Evolutionary conservation across 2,888 invertebrate genomes (phyloP).

Genomic region (Danaus chrysippus): DNA sequence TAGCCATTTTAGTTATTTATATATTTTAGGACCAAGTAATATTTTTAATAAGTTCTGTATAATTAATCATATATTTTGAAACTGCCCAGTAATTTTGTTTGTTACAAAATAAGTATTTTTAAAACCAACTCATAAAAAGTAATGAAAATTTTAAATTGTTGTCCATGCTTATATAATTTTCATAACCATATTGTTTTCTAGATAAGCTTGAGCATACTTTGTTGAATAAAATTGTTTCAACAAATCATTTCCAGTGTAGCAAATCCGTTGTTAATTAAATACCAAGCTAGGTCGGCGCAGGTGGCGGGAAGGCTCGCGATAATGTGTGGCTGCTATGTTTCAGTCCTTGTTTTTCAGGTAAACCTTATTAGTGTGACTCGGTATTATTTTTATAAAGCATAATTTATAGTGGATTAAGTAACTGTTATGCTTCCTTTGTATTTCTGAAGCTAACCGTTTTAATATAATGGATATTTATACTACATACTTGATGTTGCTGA

Average conservation of each 20-base stretch:
- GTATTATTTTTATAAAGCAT: constrained; percentile 27
- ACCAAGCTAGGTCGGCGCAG: constrained; percentile 62
- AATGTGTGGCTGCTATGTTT: constrained; percentile 58
- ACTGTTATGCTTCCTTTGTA: constrained; percentile 13
- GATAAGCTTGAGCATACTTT: not conserved
- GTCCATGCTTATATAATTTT: no score
- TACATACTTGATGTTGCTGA: no score
- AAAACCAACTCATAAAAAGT: no score
- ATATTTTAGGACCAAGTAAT: no score
- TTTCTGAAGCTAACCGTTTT: no score
- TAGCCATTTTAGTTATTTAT: no score
- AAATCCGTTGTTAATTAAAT: constrained; percentile 58
- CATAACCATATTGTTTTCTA: not conserved
- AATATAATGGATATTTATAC: no score
- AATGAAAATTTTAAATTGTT: no score
- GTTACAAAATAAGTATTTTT: no score
- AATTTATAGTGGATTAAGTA: constrained; percentile 29
- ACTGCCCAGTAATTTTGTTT: no score
- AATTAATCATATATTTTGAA: no score
- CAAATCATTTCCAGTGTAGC: constrained; percentile 43
- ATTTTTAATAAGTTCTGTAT: no score
- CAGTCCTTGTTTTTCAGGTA: constrained; percentile 59
- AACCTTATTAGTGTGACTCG: constrained; percentile 55
- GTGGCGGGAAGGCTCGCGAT: constrained; percentile 55
- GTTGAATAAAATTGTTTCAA: not conserved